phyloP scores from a whole-genome alignment of 2,113 vertebrate genomes.

The Chascanopsetta lugubris region DNA sequence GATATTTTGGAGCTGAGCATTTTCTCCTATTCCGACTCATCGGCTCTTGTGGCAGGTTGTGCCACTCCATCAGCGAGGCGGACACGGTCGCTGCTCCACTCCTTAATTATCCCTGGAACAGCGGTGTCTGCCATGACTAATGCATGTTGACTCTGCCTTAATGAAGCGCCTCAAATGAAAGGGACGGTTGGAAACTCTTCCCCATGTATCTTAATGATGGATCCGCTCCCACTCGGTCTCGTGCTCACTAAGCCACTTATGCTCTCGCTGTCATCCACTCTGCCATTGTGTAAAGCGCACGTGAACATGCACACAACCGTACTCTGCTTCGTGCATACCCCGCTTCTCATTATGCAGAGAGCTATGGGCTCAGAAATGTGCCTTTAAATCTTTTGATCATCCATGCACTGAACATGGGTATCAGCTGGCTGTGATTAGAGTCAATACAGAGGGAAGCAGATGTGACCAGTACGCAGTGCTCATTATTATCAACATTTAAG shows the following conservation, averaged over 20 bases:
- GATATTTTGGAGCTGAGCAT: not conserved
- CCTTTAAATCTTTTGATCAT: constrained; percentile 29
- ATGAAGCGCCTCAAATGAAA: constrained; percentile 73
- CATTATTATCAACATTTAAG: not conserved
- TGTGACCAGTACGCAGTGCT: not conserved
- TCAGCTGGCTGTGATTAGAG: constrained; percentile 5
- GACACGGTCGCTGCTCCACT: constrained; percentile 31
- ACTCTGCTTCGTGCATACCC: constrained; percentile 1
- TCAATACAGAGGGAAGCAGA: not conserved
- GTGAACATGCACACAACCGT: constrained; percentile 11
- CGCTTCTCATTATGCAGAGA: constrained; percentile 35
- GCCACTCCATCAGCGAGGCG: constrained; percentile 29
- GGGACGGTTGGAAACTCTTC: constrained; percentile 51
- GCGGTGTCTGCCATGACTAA: constrained; percentile 62
- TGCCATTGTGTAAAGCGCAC: constrained; percentile 23
- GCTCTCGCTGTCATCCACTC: constrained; percentile 7
- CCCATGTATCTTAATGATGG: constrained; percentile 71
- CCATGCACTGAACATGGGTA: constrained; percentile 5
- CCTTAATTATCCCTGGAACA: constrained; percentile 62
- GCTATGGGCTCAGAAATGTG: constrained; percentile 17
- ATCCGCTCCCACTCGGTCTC: constrained; percentile 33
- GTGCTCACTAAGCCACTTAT: constrained; percentile 14
- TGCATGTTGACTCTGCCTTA: constrained; percentile 72
- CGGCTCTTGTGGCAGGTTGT: constrained; percentile 20
- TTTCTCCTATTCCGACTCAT: constrained; percentile 3